These are phyloP conservation scores for Drosophila dunni DNA, from an alignment of 1,140 invertebrate species.

Conservation along the genomic window DNA sequence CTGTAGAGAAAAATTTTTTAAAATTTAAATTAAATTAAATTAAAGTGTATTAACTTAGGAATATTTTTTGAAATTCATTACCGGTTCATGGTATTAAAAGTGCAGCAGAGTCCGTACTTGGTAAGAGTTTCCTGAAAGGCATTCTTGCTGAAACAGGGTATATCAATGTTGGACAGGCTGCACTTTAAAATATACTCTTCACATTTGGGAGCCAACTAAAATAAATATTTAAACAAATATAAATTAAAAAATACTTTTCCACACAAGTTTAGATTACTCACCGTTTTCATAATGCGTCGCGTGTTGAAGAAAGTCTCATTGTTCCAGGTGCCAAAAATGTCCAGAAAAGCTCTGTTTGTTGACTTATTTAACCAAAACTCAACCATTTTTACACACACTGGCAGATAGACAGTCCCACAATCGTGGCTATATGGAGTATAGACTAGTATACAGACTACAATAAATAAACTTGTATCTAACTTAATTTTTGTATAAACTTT, in stretches of 20 bases:
- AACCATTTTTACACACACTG: too few species aligned
- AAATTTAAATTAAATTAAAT: background rate
- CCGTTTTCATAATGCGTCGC: conserved; percentile 65
- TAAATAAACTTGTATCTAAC: too few species aligned
- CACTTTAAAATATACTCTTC: conserved; percentile 60
- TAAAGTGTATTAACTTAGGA: background rate
- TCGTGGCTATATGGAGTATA: too few species aligned
- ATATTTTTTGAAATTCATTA: background rate
- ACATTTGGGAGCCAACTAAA: conserved; percentile 60
- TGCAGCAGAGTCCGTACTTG: conserved; percentile 70
- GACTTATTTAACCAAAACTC: too few species aligned
- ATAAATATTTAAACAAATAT: background rate
- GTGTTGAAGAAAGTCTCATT: conserved; percentile 75
- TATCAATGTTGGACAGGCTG: conserved; percentile 59
- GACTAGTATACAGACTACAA: too few species aligned
- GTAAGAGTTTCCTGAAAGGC: conserved; percentile 63
- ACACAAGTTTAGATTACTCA: background rate
- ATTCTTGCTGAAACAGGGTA: conserved; percentile 55
- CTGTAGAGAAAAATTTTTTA: conserved; percentile 29
- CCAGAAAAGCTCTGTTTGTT: conserved; percentile 62
- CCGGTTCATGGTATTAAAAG: conserved; percentile 63
- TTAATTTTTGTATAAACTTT: too few species aligned
- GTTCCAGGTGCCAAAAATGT: conserved; percentile 67
- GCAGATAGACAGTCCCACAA: too few species aligned
- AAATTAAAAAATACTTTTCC: too few species aligned